Evolutionary conservation across 2,888 invertebrate species (phyloP).

Genomic region (Drosophila testacea): DNA sequence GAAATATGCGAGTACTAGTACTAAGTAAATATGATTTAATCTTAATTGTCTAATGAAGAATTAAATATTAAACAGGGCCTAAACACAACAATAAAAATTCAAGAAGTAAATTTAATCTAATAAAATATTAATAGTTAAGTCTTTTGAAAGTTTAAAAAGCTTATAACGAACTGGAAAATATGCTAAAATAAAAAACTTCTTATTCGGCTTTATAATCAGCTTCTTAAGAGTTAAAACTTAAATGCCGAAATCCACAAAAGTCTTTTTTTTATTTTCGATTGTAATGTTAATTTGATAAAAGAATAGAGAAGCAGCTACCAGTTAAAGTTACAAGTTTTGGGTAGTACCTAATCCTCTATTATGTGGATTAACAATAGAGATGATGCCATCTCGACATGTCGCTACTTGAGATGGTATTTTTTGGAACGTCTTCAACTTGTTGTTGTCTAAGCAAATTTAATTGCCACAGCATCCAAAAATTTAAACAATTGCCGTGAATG

Average conservation of each 20-base stretch:
- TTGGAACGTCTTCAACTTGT: conserved; percentile 14
- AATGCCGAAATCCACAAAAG: conserved; percentile 6
- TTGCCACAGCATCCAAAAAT: conserved; percentile 56
- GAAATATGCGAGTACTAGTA: too few relatives aligned
- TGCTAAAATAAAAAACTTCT: not conserved
- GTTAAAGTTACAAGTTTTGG: conserved; percentile 17
- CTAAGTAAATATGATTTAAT: too few relatives aligned
- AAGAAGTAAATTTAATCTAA: too few relatives aligned
- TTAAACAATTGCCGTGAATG: conserved; percentile 60
- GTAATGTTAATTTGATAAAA: conserved; percentile 31
- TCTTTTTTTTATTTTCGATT: conserved; percentile 14
- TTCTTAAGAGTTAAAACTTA: not conserved
- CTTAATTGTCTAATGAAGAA: too few relatives aligned
- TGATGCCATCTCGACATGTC: conserved; percentile 68
- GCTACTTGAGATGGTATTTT: conserved; percentile 60
- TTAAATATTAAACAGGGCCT: not conserved
- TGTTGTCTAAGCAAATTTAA: conserved; percentile 75
- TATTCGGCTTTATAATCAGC: not conserved
- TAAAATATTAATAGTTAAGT: too few relatives aligned
- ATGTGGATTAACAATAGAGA: conserved; percentile 52
- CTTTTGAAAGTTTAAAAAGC: too few relatives aligned
- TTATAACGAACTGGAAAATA: not conserved
- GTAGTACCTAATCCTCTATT: conserved; percentile 66
- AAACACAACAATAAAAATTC: not conserved
- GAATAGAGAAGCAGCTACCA: conserved; percentile 27